Percentiles rank a stretch among this genome's conserved stretches.
phyloP scores from a whole-genome alignment of 2,888 invertebrate genomes.

The Luperina nickerlii region DNA sequence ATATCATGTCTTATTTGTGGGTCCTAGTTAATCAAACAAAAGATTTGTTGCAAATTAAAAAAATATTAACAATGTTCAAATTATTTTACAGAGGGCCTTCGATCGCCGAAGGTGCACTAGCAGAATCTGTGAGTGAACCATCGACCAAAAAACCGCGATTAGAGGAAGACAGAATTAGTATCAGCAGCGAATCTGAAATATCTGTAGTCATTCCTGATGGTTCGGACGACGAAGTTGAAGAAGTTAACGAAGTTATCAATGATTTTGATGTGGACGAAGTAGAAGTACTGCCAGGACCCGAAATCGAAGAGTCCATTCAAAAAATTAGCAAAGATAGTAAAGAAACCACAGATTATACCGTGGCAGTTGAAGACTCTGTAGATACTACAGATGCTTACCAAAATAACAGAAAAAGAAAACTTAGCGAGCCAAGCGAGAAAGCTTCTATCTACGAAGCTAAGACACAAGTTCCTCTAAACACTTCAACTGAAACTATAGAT shows the following conservation, averaged over 20 bases:
- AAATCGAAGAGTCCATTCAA: slow-evolving; percentile 22
- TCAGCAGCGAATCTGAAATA: slow-evolving; percentile 80
- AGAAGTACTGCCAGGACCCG: slow-evolving; percentile 32
- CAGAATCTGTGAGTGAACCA: slow-evolving; percentile 74
- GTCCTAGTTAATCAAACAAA: not conserved
- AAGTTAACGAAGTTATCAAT: slow-evolving; percentile 49
- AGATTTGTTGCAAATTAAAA: not conserved
- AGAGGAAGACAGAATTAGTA: slow-evolving; percentile 78
- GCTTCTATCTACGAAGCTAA: slow-evolving; percentile 73
- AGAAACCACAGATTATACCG: not conserved
- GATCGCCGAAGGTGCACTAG: slow-evolving; percentile 60
- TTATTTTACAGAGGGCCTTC: slow-evolving; percentile 70
- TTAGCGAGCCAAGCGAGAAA: not conserved
- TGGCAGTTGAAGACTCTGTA: slow-evolving; percentile 39
- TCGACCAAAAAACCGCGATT: slow-evolving; percentile 75
- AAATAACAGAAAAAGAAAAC: slow-evolving; percentile 27
- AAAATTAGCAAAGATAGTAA: slow-evolving; percentile 13
- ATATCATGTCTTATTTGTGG: not conserved
- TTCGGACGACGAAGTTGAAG: slow-evolving; percentile 69
- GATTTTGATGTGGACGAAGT: slow-evolving; percentile 24
- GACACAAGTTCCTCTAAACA: slow-evolving; percentile 77
- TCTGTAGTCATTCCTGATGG: slow-evolving; percentile 79
- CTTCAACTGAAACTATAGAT: slow-evolving; percentile 73
- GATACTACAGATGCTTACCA: slow-evolving; percentile 23
- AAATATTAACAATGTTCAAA: not conserved